Evolutionary conservation across 2,888 invertebrate genomes (phyloP).

Genomic region (Cephonodes hylas): DNA sequence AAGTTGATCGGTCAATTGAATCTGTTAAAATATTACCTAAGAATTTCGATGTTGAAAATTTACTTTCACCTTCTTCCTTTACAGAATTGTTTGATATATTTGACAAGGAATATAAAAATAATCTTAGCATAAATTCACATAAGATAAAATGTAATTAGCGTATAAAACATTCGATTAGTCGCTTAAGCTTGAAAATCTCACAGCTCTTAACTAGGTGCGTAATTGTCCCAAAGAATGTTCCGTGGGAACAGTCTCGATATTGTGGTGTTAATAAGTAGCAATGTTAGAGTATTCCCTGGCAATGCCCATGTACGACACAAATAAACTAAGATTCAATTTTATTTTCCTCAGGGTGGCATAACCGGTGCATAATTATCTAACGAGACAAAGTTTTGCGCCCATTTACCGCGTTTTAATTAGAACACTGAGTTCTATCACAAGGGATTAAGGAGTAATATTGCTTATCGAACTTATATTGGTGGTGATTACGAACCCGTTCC

Average conservation of each 20-base stretch:
- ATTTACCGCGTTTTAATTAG: background rate
- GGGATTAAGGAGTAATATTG: background rate
- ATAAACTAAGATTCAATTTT: background rate
- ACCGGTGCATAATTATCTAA: conserved; percentile 16
- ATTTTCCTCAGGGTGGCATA: conserved; percentile 5
- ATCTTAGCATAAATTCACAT: background rate
- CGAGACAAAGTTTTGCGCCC: conserved; percentile 8
- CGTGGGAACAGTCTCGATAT: background rate
- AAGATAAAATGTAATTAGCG: background rate
- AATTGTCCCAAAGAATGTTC: background rate
- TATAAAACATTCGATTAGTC: background rate
- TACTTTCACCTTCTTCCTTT: too few species aligned
- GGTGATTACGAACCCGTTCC: conserved; percentile 41
- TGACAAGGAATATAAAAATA: too few species aligned
- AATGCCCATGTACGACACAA: conserved; percentile 10
- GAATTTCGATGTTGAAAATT: background rate
- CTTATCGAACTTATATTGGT: background rate
- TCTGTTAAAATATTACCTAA: background rate
- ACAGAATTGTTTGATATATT: too few species aligned
- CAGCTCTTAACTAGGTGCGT: background rate
- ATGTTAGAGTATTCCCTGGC: background rate
- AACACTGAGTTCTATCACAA: background rate
- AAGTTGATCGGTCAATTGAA: background rate
- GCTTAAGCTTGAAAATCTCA: background rate
- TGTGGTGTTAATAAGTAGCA: background rate